Evolutionary conservation across 2,113 vertebrate genomes (phyloP), one percentile per base, ranked within the genome.

Genomic region (Alexandromys fortis): DNA sequence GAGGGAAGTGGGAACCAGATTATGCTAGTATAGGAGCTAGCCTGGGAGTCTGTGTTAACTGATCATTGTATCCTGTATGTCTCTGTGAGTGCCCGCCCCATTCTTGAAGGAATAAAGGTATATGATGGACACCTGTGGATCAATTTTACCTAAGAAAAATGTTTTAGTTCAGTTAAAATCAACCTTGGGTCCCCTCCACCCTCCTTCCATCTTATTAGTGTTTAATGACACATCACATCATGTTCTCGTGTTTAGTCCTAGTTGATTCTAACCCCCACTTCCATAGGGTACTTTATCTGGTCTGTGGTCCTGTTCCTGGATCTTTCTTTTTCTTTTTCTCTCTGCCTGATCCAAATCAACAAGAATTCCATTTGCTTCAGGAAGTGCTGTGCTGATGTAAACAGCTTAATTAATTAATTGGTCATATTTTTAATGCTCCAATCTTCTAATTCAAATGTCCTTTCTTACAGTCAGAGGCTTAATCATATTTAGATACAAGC

Each of bases 391-490:
- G 24, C 72, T 93, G 16, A 28, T 26, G 2, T 68, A 22, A 70
- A 30, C 38, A 83, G 70, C 67, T 85, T 89, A 68, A n/a, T 67
- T 75, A 73, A 49, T 89, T 45, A 91, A 82, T n/a, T 78, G 68
- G 72, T 83, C 38, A 0, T n/a, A 85, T 65, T 47, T 92, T 87
- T 96, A 63, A 95, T 65, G 77, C 86, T 45, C 30, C 55, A 65
- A 65, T 49, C 92, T 63, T 89, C 28, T 91, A 79, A 90, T 75
- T 45, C n/a, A 89, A 63, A n/a, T 73, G 4, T 73, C 90, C 33
- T 90, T 76, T 92, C 65, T 61, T 77, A 24, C 49, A 96, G 72
- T 55, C 55, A 93, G 89, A 86, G 63, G 22, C 26, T 83, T 82
- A 77, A 61, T 55, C 47, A 75, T 92, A 47, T 91, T 89, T 94